These are phyloP conservation scores for Nipponia nippon DNA, from an alignment of 2,113 vertebrate species.

Conservation along the genomic window DNA sequence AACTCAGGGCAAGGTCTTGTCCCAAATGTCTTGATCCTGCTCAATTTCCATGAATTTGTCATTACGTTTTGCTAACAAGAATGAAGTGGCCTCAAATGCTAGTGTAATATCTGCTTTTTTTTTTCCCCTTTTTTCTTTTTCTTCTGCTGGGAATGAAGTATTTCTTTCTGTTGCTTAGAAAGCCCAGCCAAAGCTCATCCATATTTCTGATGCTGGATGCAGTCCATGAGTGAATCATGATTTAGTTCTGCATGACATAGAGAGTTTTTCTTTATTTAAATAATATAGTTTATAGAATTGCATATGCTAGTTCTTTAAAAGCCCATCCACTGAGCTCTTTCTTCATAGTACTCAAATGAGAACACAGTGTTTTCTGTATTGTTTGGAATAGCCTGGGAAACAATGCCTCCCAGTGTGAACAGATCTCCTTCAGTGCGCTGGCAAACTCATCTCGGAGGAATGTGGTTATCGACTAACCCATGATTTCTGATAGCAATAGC, in stretches of 20 bases:
- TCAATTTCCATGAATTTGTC: neutral
- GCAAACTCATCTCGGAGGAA: constrained; percentile 48
- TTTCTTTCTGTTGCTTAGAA: constrained; percentile 13
- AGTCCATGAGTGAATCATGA: neutral
- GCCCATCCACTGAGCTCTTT: neutral
- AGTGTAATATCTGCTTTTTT: neutral
- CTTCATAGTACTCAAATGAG: constrained; percentile 1
- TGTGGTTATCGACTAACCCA: constrained; percentile 34
- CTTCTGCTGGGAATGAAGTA: neutral
- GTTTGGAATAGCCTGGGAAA: constrained; percentile 55
- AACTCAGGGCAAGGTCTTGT: neutral
- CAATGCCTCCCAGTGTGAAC: constrained; percentile 39
- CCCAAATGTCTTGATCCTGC: neutral
- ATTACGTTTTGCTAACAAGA: neutral
- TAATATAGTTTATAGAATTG: constrained; percentile 21
- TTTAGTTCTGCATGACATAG: neutral
- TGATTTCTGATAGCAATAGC: constrained; percentile 43
- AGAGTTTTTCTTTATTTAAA: constrained; percentile 29
- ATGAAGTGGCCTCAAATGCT: neutral
- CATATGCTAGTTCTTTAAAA: constrained; percentile 20
- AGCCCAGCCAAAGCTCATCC: neutral
- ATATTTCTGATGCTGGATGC: constrained; percentile 10
- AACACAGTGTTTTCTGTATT: constrained; percentile 44
- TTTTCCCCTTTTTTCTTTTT: neutral
- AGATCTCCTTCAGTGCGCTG: constrained; percentile 34